Conservation (phyloP, 2,113 vertebrate genomes). For the Pampusana beccarii region DNA sequence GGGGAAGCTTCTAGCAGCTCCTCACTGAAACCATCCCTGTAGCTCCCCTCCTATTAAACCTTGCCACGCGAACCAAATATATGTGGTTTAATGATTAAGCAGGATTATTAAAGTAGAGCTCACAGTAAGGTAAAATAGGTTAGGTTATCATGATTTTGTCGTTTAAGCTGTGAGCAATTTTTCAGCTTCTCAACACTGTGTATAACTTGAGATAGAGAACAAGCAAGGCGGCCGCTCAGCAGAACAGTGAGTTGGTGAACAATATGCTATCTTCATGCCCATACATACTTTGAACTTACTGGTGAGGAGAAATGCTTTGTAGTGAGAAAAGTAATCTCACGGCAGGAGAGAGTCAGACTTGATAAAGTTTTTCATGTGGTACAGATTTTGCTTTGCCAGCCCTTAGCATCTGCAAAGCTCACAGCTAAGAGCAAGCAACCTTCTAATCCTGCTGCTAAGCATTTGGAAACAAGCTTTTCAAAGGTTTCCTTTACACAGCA, state of each 20-base stretch:
- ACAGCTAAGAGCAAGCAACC: slow-evolving; percentile 19
- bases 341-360: slow-evolving; percentile 41
- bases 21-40: too few relatives aligned
- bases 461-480: slow-evolving; percentile 47
- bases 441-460: slow-evolving; percentile 63
- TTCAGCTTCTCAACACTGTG: slow-evolving; percentile 37
- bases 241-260: slow-evolving; percentile 44
- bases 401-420: slow-evolving; percentile 56
- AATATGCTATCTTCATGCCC: slow-evolving; percentile 60
- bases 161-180: slow-evolving; percentile 37
- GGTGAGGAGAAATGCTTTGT: slow-evolving; percentile 61
- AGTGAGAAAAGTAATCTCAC: slow-evolving; percentile 66
- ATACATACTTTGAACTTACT: slow-evolving; percentile 48
- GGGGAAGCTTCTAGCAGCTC: too few relatives aligned
- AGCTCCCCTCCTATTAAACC: too few relatives aligned
- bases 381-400: slow-evolving; percentile 64
- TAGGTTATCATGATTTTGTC: slow-evolving; percentile 7
- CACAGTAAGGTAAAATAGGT: slow-evolving; percentile 19
- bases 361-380: slow-evolving; percentile 66
- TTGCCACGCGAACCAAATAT: too few relatives aligned
- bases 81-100: slow-evolving; percentile 52
- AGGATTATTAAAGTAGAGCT: slow-evolving; percentile 50
- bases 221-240: slow-evolving; percentile 22
- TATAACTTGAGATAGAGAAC: slow-evolving; percentile 35
- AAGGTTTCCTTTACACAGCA: slow-evolving; percentile 19